phyloP scores from a whole-genome alignment of 2,888 invertebrate species.

The Machimus atricapillus region DNA sequence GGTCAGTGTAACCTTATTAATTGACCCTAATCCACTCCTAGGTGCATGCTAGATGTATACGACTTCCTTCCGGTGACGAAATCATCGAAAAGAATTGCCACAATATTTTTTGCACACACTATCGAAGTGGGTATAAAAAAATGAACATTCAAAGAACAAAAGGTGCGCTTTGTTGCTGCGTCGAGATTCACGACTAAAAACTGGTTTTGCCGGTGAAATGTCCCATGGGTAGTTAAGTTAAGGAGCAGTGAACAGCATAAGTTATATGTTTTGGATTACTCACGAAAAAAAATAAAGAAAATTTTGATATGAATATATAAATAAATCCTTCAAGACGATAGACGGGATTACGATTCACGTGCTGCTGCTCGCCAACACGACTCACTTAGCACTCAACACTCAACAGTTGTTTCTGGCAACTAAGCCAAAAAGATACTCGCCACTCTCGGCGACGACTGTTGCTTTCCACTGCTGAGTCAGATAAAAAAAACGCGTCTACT shows the following conservation, averaged over 20 bases:
- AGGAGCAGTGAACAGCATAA: background rate
- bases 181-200: background rate
- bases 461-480: constrained; percentile 26
- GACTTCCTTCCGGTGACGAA: constrained; percentile 2
- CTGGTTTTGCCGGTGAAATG: constrained; percentile 31
- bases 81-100: constrained; percentile 6
- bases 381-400: constrained; percentile 3
- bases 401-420: constrained; percentile 35
- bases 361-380: constrained; percentile 18
- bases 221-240: background rate
- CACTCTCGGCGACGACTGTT: background rate
- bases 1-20: background rate
- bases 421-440: background rate
- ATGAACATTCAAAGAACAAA: background rate
- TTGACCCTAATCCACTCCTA: constrained; percentile 3
- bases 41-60: background rate
- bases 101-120: background rate
- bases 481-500: background rate
- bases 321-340: background rate
- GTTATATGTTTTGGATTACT: background rate
- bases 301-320: background rate
- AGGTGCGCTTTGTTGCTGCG: background rate
- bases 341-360: background rate
- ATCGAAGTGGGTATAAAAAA: background rate
- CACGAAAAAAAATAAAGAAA: background rate